Percentiles rank a stretch among this genome's conserved stretches.
phyloP scores from a whole-genome alignment of 2,113 vertebrate genomes.

The Ploceus nigricollis region DNA sequence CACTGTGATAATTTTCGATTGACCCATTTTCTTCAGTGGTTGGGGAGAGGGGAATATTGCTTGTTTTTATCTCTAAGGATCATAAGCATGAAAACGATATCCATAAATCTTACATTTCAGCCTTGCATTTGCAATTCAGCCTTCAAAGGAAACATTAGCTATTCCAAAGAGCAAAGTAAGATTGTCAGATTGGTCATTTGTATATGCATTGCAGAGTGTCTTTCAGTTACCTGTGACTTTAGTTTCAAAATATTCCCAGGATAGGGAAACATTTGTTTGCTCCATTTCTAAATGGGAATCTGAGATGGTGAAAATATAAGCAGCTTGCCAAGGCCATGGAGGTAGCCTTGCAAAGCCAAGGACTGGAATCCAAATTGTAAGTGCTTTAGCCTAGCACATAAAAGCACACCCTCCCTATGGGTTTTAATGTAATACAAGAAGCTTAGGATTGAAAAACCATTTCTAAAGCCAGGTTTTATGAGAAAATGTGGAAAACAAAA shows the following conservation, averaged over 20 bases:
- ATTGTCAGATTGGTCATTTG: background rate
- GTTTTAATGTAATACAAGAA: background rate
- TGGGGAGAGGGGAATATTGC: background rate
- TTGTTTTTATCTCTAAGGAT: constrained; percentile 21
- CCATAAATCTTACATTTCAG: constrained; percentile 4
- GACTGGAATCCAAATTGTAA: background rate
- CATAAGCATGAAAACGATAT: constrained; percentile 7
- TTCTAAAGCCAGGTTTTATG: background rate
- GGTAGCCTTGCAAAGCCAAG: background rate
- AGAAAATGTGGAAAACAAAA: background rate
- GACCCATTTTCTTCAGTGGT: constrained; percentile 46
- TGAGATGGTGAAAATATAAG: background rate
- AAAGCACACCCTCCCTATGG: background rate
- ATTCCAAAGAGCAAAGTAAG: background rate
- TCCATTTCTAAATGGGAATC: background rate
- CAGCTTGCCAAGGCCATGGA: background rate
- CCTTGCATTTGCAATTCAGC: background rate
- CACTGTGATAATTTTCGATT: constrained; percentile 49
- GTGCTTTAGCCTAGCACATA: background rate
- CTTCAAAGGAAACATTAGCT: constrained; percentile 46
- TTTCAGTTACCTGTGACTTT: background rate
- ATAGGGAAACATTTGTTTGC: background rate
- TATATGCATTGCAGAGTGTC: background rate
- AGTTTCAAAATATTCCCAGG: constrained; percentile 11
- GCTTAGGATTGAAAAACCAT: background rate